Conservation (phyloP, 2,888 invertebrate genomes). For the Heliconius ismenius region DNA sequence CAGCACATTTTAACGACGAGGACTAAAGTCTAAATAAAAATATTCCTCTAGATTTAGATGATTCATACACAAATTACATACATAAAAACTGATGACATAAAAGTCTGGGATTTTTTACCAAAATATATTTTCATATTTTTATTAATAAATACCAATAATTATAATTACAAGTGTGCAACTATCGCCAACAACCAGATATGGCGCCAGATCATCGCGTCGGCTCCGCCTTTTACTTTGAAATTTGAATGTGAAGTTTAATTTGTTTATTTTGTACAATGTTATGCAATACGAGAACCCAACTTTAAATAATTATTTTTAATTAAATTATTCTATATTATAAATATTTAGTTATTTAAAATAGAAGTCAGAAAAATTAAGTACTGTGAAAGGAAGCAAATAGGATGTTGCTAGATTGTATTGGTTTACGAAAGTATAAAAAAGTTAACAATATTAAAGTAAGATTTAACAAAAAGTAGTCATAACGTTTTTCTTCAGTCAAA, state of each 20-base stretch:
- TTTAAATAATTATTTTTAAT: neutral
- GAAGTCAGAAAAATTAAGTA: too few relatives aligned
- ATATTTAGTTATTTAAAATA: too few relatives aligned
- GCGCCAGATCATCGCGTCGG: constrained; percentile 14
- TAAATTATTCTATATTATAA: neutral
- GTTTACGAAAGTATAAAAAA: too few relatives aligned
- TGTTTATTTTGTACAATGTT: neutral
- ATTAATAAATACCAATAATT: neutral
- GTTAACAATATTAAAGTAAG: too few relatives aligned
- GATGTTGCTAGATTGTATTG: too few relatives aligned
- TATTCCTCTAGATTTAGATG: neutral
- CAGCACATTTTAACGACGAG: too few relatives aligned
- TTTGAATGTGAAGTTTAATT: neutral
- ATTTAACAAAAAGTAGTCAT: too few relatives aligned
- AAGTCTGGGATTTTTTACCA: neutral
- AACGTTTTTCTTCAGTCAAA: too few relatives aligned
- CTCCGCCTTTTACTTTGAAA: constrained; percentile 17
- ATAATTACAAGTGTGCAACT: neutral
- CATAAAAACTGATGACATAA: neutral
- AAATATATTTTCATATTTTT: neutral
- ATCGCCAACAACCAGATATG: constrained; percentile 13
- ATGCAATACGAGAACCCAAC: neutral
- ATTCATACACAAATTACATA: neutral
- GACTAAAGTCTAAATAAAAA: neutral
- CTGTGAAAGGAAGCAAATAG: too few relatives aligned